Percentiles rank a stretch among this genome's conserved stretches.
phyloP scores from a whole-genome alignment of 2,113 vertebrate species.

The Sebastes fasciatus region DNA sequence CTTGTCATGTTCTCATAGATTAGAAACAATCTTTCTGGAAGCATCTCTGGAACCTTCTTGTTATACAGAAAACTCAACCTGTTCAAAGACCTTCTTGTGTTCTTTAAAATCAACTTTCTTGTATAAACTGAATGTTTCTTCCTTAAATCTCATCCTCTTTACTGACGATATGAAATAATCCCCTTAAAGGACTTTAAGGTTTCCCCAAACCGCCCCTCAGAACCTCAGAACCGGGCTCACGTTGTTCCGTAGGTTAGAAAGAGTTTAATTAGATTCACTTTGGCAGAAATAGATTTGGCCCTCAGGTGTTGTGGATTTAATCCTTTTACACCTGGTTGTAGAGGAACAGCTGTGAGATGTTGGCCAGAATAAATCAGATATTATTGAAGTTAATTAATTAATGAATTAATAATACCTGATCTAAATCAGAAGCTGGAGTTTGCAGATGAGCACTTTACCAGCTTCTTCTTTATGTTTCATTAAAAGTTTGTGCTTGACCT shows the following conservation, averaged over 20 bases:
- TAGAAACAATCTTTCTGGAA: no score
- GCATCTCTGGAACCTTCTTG: no score
- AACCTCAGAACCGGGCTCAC: background rate
- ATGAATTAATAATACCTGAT: background rate
- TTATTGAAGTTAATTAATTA: background rate
- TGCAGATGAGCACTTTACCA: background rate
- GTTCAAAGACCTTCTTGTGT: background rate
- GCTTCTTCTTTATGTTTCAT: background rate
- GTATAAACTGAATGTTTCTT: background rate
- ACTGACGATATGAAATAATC: background rate
- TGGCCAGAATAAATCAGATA: background rate
- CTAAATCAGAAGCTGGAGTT: background rate
- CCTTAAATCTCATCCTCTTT: background rate
- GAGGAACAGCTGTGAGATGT: background rate
- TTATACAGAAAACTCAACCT: no score
- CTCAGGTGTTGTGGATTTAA: slow-evolving; percentile 9
- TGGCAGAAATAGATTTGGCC: background rate
- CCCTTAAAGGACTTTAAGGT: background rate
- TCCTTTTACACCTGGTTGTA: background rate
- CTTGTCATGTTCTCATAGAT: no score
- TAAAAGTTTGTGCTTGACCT: no score
- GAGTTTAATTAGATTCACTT: background rate
- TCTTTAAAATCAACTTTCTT: background rate
- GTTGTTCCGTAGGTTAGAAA: background rate
- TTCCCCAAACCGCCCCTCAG: background rate